phyloP scores from a whole-genome alignment of 2,113 vertebrate species.

The Perccottus glenii region DNA sequence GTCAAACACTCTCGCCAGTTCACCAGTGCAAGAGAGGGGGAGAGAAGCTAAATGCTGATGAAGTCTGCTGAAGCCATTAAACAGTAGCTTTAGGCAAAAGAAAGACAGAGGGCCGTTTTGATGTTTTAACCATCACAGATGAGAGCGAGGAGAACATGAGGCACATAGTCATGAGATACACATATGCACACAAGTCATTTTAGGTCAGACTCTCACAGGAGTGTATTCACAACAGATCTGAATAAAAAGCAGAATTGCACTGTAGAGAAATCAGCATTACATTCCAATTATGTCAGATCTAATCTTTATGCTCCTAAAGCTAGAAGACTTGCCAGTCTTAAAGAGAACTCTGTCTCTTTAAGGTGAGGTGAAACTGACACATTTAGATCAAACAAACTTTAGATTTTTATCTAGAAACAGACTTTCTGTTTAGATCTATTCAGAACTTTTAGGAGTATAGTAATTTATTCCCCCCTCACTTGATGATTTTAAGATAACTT shows the following conservation, averaged over 20 bases:
- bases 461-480: not conserved
- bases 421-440: not conserved
- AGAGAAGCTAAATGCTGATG: conserved; percentile 75
- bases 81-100: conserved; percentile 83
- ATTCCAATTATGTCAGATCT: conserved; percentile 4
- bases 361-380: not conserved
- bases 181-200: conserved; percentile 56
- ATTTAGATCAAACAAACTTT: not conserved
- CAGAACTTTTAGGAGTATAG: no score
- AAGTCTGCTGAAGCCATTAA: conserved; percentile 81
- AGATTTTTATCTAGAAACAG: not conserved
- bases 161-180: conserved; percentile 64
- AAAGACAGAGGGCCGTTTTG: conserved; percentile 76
- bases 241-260: not conserved
- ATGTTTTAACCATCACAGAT: conserved; percentile 83
- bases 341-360: not conserved
- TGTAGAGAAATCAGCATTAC: not conserved
- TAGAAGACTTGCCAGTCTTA: not conserved
- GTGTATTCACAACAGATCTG: conserved; percentile 15
- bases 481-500: conserved; percentile 1
- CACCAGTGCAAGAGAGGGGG: conserved; percentile 25
- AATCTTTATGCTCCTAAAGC: not conserved
- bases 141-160: conserved; percentile 68
- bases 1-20: conserved; percentile 77
- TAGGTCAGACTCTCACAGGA: conserved; percentile 42